Percentiles rank a stretch among this genome's conserved stretches.
These are phyloP conservation scores for Danaus melanippus DNA, from an alignment of 1,140 invertebrate species.

Conservation along the genomic window DNA sequence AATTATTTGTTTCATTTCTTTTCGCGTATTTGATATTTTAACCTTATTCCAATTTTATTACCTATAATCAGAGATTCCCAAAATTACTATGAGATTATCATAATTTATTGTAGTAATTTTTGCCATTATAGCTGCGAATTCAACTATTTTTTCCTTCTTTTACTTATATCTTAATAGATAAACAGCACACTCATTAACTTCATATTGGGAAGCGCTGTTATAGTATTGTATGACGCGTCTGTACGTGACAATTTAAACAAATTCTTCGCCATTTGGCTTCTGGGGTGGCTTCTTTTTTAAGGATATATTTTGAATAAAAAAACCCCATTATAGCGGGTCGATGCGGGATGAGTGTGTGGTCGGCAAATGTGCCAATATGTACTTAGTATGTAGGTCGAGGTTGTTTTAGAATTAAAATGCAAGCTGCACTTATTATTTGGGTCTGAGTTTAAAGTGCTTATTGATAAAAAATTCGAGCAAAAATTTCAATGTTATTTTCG, in stretches of 20 bases:
- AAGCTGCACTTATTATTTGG: too few relatives aligned
- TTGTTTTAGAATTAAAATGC: too few relatives aligned
- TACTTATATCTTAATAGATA: background rate
- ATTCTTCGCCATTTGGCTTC: constrained; percentile 71
- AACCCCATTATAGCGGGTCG: constrained; percentile 44
- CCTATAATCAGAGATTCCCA: too few relatives aligned
- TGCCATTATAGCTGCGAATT: too few relatives aligned
- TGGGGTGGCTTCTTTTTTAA: constrained; percentile 61
- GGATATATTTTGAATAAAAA: constrained; percentile 65
- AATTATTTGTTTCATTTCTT: background rate
- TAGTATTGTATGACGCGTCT: constrained; percentile 64
- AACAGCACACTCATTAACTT: constrained; percentile 19
- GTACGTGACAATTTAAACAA: constrained; percentile 72
- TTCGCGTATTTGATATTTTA: too few relatives aligned
- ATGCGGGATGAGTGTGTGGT: constrained; percentile 55
- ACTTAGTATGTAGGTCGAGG: background rate
- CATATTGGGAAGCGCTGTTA: constrained; percentile 40
- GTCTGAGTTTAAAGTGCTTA: too few relatives aligned
- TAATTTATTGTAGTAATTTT: too few relatives aligned
- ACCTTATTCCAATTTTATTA: too few relatives aligned
- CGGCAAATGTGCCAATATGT: constrained; percentile 19
- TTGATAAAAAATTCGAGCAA: constrained; percentile 1
- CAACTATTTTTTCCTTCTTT: too few relatives aligned
- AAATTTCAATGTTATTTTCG: too few relatives aligned
- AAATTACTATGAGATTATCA: too few relatives aligned